Evolutionary conservation across 1,140 invertebrate species (phyloP), one percentile per base, ranked within the genome.

Genomic region (Bombus cullumanus): DNA sequence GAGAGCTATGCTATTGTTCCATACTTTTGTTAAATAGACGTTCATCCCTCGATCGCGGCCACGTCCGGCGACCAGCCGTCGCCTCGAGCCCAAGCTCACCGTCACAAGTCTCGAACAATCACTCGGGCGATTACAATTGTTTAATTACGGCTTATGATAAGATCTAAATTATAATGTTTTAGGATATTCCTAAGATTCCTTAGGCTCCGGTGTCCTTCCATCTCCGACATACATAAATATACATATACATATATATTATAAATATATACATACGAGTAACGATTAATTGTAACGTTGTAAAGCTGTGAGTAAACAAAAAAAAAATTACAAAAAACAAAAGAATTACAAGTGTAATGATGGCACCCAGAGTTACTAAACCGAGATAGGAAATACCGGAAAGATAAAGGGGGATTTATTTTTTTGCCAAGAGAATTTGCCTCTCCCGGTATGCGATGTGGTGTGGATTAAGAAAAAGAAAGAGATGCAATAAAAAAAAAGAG

Each of bases 181-280:
- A n/a, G n/a, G n/a, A n/a, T n/a, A n/a, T n/a, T n/a, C n/a, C n/a
- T n/a, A n/a, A n/a, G n/a, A n/a, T n/a, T n/a, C n/a, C n/a, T n/a
- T n/a, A n/a, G n/a, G n/a, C n/a, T n/a, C n/a, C n/a, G n/a, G n/a
- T n/a, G n/a, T n/a, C n/a, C n/a, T n/a, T n/a, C n/a, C n/a, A n/a
- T n/a, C n/a, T n/a, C n/a, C n/a, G n/a, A n/a, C n/a, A n/a, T n/a
- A n/a, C 59, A 87, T 85, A 85, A 81, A 89, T 87, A 90, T 88
- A 87, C 83, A 82, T 43, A 91, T 89, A 87, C 88, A 88, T 86
- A 89, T 89, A 90, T 86, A 88, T 75, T 53, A 53, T 53, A 86
- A 86, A 87, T 80, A 90, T 87, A 89, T 86, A 86, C 79, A 91
- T 91, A 87, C 83, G 76, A 81, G 47, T 86, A 83, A 59, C 25